A percentile compares a stretch with the other conserved stretches of the same genome.
Conservation (phyloP, 2,888 invertebrate genomes). For the Prosopocoilus inquinatus region DNA sequence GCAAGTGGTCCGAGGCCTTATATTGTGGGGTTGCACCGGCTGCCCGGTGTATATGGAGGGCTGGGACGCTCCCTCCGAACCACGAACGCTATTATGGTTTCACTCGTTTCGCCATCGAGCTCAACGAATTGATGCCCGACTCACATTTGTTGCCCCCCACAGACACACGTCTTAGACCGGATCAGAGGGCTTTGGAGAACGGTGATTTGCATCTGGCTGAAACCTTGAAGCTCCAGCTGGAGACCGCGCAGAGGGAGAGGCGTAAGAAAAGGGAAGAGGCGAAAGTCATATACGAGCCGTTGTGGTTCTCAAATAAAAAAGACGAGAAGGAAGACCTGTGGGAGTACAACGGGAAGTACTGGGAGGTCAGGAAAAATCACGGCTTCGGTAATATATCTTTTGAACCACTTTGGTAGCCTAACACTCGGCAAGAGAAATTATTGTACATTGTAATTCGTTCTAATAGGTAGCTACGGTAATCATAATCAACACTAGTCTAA, state of each 20-base stretch:
- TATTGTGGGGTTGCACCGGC: conserved; percentile 73
- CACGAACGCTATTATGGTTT: conserved; percentile 81
- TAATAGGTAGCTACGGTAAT: not conserved
- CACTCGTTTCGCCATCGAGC: conserved; percentile 79
- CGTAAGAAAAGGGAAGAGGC: conserved; percentile 61
- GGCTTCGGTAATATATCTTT: conserved; percentile 60
- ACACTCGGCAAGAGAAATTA: no score
- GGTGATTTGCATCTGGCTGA: conserved; percentile 74
- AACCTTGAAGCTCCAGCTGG: conserved; percentile 66
- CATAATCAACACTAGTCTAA: conserved; percentile 2
- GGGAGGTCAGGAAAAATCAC: conserved; percentile 66
- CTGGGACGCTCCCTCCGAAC: conserved; percentile 78
- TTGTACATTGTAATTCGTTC: not conserved
- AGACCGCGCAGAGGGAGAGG: conserved; percentile 72
- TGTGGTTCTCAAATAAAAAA: conserved; percentile 57
- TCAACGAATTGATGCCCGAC: conserved; percentile 73
- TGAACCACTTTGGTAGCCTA: conserved; percentile 61
- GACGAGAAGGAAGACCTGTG: conserved; percentile 56
- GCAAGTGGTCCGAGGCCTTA: conserved; percentile 81
- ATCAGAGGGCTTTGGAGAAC: conserved; percentile 73
- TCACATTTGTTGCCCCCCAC: conserved; percentile 66
- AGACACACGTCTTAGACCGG: conserved; percentile 73
- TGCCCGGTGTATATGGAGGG: conserved; percentile 75
- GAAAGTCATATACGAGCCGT: conserved; percentile 52
- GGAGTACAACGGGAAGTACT: conserved; percentile 74